Base-by-base conservation (phyloP, 2,888 invertebrate species). In the Myopa tessellatipennis region DNA sequence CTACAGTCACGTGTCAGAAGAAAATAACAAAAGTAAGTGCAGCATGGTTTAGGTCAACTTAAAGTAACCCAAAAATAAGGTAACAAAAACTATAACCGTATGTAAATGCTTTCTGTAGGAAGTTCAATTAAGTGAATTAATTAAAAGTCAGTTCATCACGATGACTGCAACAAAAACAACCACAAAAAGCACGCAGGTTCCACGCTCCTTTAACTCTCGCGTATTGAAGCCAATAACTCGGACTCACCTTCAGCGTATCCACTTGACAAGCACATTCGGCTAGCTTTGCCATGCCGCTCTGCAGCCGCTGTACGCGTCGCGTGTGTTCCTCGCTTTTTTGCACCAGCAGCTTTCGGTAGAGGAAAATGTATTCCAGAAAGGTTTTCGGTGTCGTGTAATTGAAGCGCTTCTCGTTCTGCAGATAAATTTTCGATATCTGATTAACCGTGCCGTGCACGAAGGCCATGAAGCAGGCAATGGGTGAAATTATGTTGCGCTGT, bases 301-400 rank as follows among this genome's bases (percentile, higher is more conserved):
- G 96, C 10, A 98, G 91, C 80, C 98, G 92, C 3, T 90, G 88
- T 74, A 98, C 96, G 90, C 95, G 96, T 81, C 93, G 92, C 82
- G 92, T 92, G 52, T 96, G 91, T 81, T 95, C 94, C 3, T 87
- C 88, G 0, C 92, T 92, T 87, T 94, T 95, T 82, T 92, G 93
- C 36, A 90, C 91, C 78, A 95, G 88, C 67, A 96, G 89, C 87
- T 95, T 95, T 38, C 92, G 91, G 87, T 94, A 98, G 40, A 98
- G 90, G 65, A 94, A 93, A 82, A 98, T 97, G 89, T 97, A 97
- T 88, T 98, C 98, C 76, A 98, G 91, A 91, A 98, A 98, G n/a
- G 97, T 96, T 90, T 98, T 98, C 0, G 98, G 98, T 4, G 98
- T 98, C 8, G 98, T 98, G 90, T 98, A 98, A 90, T 98, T 98